These are phyloP conservation scores for Peribatodes rhomboidaria DNA, from an alignment of 2,888 invertebrate genomes.

Conservation along the genomic window DNA sequence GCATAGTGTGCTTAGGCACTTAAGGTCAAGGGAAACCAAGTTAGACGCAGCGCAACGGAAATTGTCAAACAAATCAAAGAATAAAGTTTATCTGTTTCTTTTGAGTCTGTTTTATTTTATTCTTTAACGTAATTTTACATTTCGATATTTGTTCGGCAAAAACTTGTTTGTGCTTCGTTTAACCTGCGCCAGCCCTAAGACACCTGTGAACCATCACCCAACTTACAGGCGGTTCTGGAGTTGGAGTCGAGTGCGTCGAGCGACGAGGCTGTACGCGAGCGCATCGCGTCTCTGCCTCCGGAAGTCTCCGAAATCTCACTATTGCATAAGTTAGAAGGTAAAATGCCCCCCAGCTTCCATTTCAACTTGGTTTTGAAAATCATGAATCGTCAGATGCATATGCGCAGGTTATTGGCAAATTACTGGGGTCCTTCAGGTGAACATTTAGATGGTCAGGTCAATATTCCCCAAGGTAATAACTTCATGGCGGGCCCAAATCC, in stretches of 20 bases:
- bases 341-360: conserved; percentile 55
- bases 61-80: too few relatives aligned
- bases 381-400: conserved; percentile 25
- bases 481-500: background rate
- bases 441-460: background rate
- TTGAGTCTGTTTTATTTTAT: background rate
- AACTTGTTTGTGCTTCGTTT: background rate
- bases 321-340: conserved; percentile 94
- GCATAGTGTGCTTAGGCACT: too few relatives aligned
- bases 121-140: background rate
- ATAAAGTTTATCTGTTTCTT: too few relatives aligned
- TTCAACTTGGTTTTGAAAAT: conserved; percentile 46
- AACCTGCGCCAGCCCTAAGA: background rate
- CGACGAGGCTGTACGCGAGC: conserved; percentile 96
- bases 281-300: conserved; percentile 96
- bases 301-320: conserved; percentile 97
- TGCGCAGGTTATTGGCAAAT: conserved; percentile 7
- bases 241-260: conserved; percentile 98
- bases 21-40: too few relatives aligned
- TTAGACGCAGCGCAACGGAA: too few relatives aligned
- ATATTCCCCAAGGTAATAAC: too few relatives aligned
- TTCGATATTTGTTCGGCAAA: conserved; percentile 7
- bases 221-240: conserved; percentile 89
- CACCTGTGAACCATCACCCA: conserved; percentile 17
- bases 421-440: background rate